These are phyloP conservation scores for Notamacropus eugenii DNA, from an alignment of 2,797 vertebrate species.

Conservation along the genomic window DNA sequence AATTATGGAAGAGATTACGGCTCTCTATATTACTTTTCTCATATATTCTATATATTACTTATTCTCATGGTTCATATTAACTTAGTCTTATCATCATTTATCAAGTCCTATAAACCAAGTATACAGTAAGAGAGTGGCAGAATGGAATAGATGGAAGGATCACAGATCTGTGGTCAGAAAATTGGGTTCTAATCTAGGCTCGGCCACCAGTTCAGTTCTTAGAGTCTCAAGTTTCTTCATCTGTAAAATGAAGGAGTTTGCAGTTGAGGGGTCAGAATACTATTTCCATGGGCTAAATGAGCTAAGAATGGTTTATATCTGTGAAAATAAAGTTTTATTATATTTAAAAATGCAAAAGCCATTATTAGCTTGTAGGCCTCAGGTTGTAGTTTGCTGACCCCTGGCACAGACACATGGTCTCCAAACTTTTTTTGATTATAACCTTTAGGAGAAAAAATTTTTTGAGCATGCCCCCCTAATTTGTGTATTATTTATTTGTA, in stretches of 20 bases:
- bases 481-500: neutral
- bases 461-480: neutral
- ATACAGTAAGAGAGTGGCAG: neutral
- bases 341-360: neutral
- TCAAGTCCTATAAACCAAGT: neutral
- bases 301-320: neutral
- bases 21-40: neutral
- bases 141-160: neutral
- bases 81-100: neutral
- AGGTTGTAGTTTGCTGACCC: neutral
- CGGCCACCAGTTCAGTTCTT: neutral
- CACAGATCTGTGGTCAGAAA: neutral
- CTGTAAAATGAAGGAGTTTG: neutral
- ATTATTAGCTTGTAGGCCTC: neutral
- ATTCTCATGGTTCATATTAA: neutral
- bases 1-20: neutral
- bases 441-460: neutral
- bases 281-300: neutral
- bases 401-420: neutral
- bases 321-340: neutral
- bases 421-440: neutral
- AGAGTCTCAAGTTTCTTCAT: neutral
- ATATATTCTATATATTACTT: neutral
- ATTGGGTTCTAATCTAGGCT: neutral
- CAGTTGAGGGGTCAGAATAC: neutral